A percentile compares a stretch with the other conserved stretches of the same genome.
Conservation (phyloP, 2,797 vertebrate genomes). For the Pseudochirops corinnae region DNA sequence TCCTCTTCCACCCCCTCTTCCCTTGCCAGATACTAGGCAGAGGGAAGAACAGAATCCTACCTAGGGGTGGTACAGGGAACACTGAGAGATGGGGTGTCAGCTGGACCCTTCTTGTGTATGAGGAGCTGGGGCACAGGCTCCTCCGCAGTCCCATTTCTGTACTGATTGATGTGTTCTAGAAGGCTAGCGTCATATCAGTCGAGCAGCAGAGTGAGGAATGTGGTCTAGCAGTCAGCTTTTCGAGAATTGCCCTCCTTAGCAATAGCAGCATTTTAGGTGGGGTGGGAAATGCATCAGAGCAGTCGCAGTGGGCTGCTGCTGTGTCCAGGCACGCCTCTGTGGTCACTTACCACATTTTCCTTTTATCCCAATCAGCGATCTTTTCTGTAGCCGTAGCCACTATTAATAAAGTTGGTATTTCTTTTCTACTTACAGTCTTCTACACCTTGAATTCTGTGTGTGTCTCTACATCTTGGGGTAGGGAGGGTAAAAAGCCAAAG, state of each 20-base stretch:
- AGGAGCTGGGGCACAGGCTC: slow-evolving; percentile 40
- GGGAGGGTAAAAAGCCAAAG: background rate
- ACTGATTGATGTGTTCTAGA: slow-evolving; percentile 29
- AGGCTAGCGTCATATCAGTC: background rate
- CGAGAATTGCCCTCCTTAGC: slow-evolving; percentile 44
- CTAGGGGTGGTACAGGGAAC: background rate
- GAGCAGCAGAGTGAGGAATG: background rate
- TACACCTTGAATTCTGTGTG: background rate
- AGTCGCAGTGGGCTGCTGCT: background rate
- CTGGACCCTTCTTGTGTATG: slow-evolving; percentile 45
- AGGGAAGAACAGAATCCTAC: slow-evolving; percentile 9
- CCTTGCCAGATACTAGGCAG: background rate
- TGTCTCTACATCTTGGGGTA: no score
- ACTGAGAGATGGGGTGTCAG: background rate
- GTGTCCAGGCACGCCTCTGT: background rate
- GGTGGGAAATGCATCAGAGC: slow-evolving; percentile 25
- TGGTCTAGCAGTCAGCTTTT: slow-evolving; percentile 13
- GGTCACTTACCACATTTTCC: slow-evolving; percentile 49
- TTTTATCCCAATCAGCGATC: slow-evolving; percentile 75
- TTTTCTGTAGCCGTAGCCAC: slow-evolving; percentile 76
- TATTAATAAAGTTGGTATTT: slow-evolving; percentile 83
- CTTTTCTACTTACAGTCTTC: slow-evolving; percentile 68
- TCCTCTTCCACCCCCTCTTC: background rate
- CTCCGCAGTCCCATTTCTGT: background rate
- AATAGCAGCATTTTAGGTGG: slow-evolving; percentile 53